Conservation (phyloP, 2,797 vertebrate genomes). For the Oceanodroma leucorhoa region DNA sequence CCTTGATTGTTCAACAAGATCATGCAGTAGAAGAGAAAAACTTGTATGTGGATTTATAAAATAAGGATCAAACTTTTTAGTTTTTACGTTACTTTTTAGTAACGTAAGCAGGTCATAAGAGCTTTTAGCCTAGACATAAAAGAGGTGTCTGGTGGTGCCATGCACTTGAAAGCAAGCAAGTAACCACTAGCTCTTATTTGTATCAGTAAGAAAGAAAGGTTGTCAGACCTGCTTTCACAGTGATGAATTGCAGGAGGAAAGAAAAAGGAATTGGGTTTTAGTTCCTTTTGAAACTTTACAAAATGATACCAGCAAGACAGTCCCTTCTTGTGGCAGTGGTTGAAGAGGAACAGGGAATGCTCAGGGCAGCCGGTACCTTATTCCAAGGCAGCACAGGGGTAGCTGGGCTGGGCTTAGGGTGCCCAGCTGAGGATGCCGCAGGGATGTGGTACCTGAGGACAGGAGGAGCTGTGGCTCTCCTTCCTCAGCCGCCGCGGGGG, state of each 20-base stretch:
- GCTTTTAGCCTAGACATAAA: background rate
- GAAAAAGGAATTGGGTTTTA: background rate
- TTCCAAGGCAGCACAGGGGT: background rate
- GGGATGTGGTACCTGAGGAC: background rate
- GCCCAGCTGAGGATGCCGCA: no score
- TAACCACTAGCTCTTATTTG: background rate
- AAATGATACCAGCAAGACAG: background rate
- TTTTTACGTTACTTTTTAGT: background rate
- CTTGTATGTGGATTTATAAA: background rate
- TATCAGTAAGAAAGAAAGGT: background rate
- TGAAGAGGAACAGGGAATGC: background rate
- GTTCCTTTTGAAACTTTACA: background rate
- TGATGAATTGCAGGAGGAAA: background rate
- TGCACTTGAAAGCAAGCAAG: background rate
- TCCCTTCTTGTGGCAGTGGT: background rate
- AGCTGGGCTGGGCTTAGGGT: background rate
- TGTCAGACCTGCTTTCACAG: background rate
- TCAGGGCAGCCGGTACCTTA: background rate
- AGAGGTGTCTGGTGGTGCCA: background rate
- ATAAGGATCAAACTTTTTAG: background rate
- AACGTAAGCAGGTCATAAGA: rapidly evolving
- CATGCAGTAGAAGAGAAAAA: background rate
- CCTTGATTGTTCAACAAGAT: background rate
- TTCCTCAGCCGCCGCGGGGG: rapidly evolving
- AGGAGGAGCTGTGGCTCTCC: background rate